A percentile compares a stretch with the other conserved stretches of the same genome.
Evolutionary conservation across 2,797 vertebrate genomes (phyloP).

Genomic region (Malurus leucopterus): DNA sequence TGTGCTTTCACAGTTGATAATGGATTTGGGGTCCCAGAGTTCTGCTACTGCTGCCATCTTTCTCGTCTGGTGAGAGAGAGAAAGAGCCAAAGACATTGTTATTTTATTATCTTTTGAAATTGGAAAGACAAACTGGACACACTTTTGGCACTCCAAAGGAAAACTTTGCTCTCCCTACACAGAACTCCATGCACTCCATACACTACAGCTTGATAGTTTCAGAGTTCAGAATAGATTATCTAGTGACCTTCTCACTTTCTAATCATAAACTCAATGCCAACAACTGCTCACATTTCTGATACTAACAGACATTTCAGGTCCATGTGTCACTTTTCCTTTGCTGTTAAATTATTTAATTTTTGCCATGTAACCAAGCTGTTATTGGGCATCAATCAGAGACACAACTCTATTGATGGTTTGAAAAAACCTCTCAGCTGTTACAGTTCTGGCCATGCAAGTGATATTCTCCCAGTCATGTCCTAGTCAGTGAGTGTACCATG

Average conservation of each 20-base stretch:
- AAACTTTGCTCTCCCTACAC: neutral
- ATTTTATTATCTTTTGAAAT: neutral
- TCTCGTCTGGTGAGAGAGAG: neutral
- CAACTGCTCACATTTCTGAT: neutral
- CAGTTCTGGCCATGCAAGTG: neutral
- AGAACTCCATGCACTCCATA: neutral
- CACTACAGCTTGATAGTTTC: fast-evolving
- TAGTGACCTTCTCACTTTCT: neutral
- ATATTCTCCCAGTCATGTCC: neutral
- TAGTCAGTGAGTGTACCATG: neutral
- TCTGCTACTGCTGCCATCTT: neutral
- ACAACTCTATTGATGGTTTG: neutral
- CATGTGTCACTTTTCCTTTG: neutral
- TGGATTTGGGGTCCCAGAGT: neutral
- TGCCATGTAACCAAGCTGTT: neutral
- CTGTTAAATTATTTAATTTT: neutral
- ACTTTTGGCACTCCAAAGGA: neutral
- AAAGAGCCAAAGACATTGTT: neutral
- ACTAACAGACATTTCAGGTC: neutral
- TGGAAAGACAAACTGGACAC: neutral
- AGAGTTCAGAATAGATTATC: neutral
- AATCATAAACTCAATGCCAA: neutral
- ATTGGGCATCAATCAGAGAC: neutral
- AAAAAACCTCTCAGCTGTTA: neutral
- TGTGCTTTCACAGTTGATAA: neutral